phyloP scores from a whole-genome alignment of 2,888 invertebrate genomes.

The Phyllotreta cruciferae region DNA sequence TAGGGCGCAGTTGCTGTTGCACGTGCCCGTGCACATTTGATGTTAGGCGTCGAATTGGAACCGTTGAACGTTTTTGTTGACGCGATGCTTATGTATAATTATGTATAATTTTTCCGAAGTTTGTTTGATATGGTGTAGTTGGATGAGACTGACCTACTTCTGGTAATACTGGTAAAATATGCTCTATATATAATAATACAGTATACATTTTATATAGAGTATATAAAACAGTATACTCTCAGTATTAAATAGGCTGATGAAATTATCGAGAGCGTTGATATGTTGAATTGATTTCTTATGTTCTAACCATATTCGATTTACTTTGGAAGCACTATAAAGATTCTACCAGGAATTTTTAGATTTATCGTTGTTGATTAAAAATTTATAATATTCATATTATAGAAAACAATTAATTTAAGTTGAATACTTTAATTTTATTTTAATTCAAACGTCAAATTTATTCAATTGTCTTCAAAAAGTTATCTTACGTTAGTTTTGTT shows the following conservation, averaged over 20 bases:
- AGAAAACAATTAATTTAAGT: background rate
- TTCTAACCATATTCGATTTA: too few relatives aligned
- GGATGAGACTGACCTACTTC: too few relatives aligned
- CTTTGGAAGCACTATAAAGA: too few relatives aligned
- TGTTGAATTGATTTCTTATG: too few relatives aligned
- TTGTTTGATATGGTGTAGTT: too few relatives aligned
- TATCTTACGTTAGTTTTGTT: slow-evolving; percentile 1
- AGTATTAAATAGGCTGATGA: too few relatives aligned
- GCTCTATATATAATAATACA: too few relatives aligned
- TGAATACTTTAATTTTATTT: background rate
- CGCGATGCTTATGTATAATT: background rate
- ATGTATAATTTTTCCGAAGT: background rate
- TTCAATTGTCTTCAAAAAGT: background rate
- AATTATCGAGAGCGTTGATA: too few relatives aligned
- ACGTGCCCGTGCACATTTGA: slow-evolving; percentile 86
- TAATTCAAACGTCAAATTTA: background rate
- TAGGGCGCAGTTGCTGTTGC: slow-evolving; percentile 75
- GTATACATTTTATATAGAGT: too few relatives aligned
- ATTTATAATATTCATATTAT: slow-evolving; percentile 4
- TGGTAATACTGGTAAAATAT: too few relatives aligned
- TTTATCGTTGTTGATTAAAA: background rate
- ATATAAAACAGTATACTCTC: too few relatives aligned
- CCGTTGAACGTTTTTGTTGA: background rate
- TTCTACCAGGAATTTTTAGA: too few relatives aligned
- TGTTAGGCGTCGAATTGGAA: slow-evolving; percentile 49